Evolutionary conservation across 2,888 invertebrate genomes (phyloP).

Genomic region (Napeogenes sylphis): DNA sequence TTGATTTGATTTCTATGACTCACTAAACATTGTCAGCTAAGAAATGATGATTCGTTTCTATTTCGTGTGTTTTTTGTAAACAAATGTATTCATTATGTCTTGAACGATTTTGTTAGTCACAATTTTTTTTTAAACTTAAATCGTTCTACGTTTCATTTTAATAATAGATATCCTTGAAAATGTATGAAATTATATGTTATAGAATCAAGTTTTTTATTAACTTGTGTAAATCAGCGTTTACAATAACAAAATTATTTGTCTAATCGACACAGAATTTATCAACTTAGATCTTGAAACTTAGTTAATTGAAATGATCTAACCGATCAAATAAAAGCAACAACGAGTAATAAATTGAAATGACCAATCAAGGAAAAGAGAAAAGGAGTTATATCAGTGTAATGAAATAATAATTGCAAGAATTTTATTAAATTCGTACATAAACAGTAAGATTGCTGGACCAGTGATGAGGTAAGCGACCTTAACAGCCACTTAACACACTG

Average conservation of each 20-base stretch:
- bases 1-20: conserved; percentile 20
- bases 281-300: no score
- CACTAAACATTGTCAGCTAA: conserved; percentile 15
- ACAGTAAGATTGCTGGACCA: conserved; percentile 51
- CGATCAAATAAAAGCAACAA: neutral
- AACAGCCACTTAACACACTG: conserved; percentile 70
- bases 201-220: no score
- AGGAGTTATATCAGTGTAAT: conserved; percentile 36
- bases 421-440: conserved; percentile 56
- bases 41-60: conserved; percentile 49
- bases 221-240: no score
- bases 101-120: conserved; percentile 46
- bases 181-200: neutral
- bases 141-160: conserved; percentile 22
- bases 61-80: conserved; percentile 37
- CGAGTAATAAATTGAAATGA: no score
- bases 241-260: no score
- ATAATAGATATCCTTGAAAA: conserved; percentile 33
- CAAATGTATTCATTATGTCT: conserved; percentile 41
- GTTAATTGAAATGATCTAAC: neutral
- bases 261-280: no score
- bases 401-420: conserved; percentile 50
- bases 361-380: no score
- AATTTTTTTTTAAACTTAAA: conserved; percentile 36
- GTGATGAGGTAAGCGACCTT: conserved; percentile 75